Conservation (phyloP, 2,113 vertebrate genomes). For the Clinocottus analis region DNA sequence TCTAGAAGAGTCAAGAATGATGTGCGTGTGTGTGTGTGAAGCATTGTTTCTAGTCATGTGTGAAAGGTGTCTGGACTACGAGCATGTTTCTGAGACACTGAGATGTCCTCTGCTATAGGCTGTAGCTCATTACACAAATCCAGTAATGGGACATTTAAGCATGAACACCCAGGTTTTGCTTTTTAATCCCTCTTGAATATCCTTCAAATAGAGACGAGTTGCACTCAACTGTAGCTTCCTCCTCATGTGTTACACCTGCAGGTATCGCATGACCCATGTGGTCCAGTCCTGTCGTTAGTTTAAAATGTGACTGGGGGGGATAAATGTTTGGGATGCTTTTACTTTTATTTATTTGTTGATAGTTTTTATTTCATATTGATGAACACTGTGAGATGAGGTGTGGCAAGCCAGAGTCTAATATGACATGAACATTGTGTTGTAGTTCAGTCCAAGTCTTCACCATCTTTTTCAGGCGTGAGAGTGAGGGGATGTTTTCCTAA, state of each 20-base stretch:
- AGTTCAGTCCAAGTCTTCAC: conserved; percentile 43
- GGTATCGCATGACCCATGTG: conserved; percentile 43
- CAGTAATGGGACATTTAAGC: conserved; percentile 32
- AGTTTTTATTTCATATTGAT: conserved; percentile 65
- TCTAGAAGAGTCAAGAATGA: conserved; percentile 16
- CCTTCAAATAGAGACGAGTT: conserved; percentile 44
- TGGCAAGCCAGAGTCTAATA: conserved; percentile 48
- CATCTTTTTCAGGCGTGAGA: neutral
- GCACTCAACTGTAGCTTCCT: conserved; percentile 73
- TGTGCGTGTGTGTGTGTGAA: conserved; percentile 34
- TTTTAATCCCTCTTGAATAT: conserved; percentile 40
- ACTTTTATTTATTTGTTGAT: conserved; percentile 74
- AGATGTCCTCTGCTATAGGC: conserved; percentile 35
- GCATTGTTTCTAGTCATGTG: conserved; percentile 44
- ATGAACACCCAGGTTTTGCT: conserved; percentile 41
- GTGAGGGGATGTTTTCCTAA: conserved; percentile 17
- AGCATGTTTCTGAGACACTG: conserved; percentile 54
- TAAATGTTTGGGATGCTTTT: conserved; percentile 60
- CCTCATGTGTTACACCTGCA: conserved; percentile 49
- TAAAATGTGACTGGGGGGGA: conserved; percentile 69
- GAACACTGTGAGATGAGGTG: conserved; percentile 77
- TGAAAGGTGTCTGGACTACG: conserved; percentile 53
- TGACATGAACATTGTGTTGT: conserved; percentile 31
- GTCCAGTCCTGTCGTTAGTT: conserved; percentile 61
- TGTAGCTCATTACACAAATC: conserved; percentile 42